Evolutionary conservation across 2,797 vertebrate species (phyloP), one percentile per base, ranked within the genome.

Genomic region (Channa striata): DNA sequence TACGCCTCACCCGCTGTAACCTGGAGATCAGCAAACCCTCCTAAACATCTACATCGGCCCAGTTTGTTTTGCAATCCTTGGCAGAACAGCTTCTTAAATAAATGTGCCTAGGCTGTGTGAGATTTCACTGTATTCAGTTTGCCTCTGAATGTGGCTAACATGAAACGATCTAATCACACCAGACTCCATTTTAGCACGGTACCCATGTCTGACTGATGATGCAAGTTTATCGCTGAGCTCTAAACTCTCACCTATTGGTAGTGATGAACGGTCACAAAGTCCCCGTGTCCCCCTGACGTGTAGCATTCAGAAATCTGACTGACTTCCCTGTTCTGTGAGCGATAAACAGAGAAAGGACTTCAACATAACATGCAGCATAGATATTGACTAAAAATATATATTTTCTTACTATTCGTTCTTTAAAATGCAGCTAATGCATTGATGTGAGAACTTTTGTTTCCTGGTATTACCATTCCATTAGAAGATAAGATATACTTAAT

Each of bases 211-310:
- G 72, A 77, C 68, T 49, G 46, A 66, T 91, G 88, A 92, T 89
- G 73, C 79, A 90, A 86, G 63, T 61, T 57, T 37, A 19, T 40
- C 40, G 81, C 90, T 85, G 85, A 63, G 70, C 57, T 77, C 68
- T 87, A 90, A 91, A 92, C 84, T 89, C 85, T 87, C 83, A 91
- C 84, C 90, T 85, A 86, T 90, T 90, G 87, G 83, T 30, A 59
- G 60, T 90, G 87, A 93, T 93, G 68, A 92, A 91, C 87, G 82
- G 65, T 81, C 77, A 46, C 70, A 68, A 58, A 76, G 68, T 8
- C 51, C 76, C 63, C 74, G 67, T 81, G 72, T 86, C 57, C 72
- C 59, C 61, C 53, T 49, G 43, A 58, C 49, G n/a, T 19, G 4
- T 51, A 23, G 36, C 56, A 43, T 59, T 65, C 33, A 51, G 47